Conservation (phyloP, 2,888 invertebrate species). For the Drosophila neonasuta region DNA sequence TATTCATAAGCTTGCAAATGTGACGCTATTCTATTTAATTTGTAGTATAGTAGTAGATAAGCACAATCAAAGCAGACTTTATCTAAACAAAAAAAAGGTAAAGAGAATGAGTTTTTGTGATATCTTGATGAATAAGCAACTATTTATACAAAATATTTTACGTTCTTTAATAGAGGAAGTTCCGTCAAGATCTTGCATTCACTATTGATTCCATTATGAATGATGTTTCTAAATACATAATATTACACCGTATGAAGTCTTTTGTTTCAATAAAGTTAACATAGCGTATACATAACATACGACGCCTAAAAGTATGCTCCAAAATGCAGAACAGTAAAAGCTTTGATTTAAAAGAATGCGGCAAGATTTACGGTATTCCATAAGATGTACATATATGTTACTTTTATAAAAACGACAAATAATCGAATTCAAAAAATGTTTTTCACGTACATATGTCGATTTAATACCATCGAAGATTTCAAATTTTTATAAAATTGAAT, state of each 20-base stretch:
- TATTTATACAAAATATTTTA: too few relatives aligned
- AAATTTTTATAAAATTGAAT: too few relatives aligned
- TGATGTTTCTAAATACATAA: too few relatives aligned
- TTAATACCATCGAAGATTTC: too few relatives aligned
- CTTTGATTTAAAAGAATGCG: not conserved
- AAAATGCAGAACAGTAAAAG: not conserved
- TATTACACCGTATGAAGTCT: not conserved
- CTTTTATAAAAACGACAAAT: not conserved
- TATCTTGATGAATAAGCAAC: not conserved
- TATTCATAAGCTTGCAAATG: not conserved
- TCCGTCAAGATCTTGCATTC: too few relatives aligned
- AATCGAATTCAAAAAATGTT: not conserved
- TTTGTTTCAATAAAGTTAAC: not conserved
- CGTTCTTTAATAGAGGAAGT: too few relatives aligned
- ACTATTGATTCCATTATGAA: too few relatives aligned
- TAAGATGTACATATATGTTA: not conserved
- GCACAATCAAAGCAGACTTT: not conserved
- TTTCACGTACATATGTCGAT: not conserved
- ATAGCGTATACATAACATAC: not conserved
- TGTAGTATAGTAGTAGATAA: not conserved
- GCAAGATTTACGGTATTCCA: not conserved
- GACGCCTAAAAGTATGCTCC: constrained; percentile 48
- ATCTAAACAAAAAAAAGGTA: not conserved
- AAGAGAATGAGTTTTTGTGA: not conserved
- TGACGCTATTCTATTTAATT: not conserved